These are phyloP conservation scores for Danionella dracula DNA, from an alignment of 2,797 vertebrate genomes.

Conservation along the genomic window DNA sequence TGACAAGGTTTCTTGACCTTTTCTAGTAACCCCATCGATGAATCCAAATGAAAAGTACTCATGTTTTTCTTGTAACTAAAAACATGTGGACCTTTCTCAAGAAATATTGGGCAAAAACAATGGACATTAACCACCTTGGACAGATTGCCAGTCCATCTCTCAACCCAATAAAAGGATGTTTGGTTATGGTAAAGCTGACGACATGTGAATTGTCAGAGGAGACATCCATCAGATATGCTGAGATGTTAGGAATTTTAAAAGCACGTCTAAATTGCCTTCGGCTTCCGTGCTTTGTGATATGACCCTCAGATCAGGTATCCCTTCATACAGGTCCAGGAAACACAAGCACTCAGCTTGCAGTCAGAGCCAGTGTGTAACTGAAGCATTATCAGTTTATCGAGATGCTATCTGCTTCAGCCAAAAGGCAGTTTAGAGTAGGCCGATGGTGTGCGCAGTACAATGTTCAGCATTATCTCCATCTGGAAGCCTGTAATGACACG, in stretches of 20 bases:
- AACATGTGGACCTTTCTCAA: too few species aligned
- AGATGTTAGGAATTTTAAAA: conserved; percentile 44
- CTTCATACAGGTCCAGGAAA: conserved; percentile 29
- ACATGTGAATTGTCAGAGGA: conserved; percentile 52
- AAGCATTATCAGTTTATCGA: conserved; percentile 63
- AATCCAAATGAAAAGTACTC: too few species aligned
- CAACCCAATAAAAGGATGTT: too few species aligned
- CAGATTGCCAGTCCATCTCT: too few species aligned
- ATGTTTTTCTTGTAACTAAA: too few species aligned
- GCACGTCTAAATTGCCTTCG: conserved; percentile 46
- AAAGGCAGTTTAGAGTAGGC: conserved; percentile 59
- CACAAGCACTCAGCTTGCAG: conserved; percentile 12
- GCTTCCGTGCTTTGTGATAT: conserved; percentile 50
- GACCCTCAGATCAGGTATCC: conserved; percentile 52
- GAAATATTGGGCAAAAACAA: too few species aligned
- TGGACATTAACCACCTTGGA: too few species aligned
- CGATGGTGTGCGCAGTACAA: conserved; percentile 59
- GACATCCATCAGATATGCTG: conserved; percentile 40
- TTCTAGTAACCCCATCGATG: too few species aligned
- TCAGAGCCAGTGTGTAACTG: conserved; percentile 45
- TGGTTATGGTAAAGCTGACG: too few species aligned
- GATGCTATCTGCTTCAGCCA: conserved; percentile 57
- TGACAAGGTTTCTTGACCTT: too few species aligned
- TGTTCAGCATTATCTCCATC: conserved; percentile 67
- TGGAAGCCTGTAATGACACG: conserved; percentile 64